Conservation (phyloP, 1,140 invertebrate species). For the Drosophila malerkotliana region DNA sequence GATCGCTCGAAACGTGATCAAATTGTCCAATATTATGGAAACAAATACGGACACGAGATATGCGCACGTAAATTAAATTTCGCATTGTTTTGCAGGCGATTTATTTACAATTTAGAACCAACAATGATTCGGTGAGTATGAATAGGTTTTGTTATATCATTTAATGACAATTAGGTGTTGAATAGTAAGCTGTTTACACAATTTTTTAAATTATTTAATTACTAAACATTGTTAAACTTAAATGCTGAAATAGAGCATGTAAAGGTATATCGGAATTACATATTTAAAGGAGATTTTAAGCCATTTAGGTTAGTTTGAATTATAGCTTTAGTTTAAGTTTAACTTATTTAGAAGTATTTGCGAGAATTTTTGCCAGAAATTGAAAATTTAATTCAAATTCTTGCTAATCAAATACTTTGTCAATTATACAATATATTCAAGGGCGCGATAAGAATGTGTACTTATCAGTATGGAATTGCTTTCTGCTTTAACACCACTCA, state of each 20-base stretch:
- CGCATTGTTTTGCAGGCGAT: slow-evolving; percentile 20
- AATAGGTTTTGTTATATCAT: slow-evolving; percentile 1
- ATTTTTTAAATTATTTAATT: neutral
- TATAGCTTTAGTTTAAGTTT: no score
- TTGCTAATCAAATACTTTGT: neutral
- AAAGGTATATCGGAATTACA: neutral
- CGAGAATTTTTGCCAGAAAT: neutral
- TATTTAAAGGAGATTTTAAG: no score
- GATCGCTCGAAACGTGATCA: slow-evolving; percentile 60
- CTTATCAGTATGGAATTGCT: slow-evolving; percentile 9
- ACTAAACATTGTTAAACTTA: neutral
- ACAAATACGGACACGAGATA: slow-evolving; percentile 35
- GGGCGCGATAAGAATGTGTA: slow-evolving; percentile 1
- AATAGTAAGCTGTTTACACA: neutral
- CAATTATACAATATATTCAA: slow-evolving; percentile 1
- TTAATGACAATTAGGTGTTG: neutral
- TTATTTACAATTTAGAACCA: slow-evolving; percentile 32
- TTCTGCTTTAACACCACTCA: neutral
- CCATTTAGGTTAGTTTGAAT: no score
- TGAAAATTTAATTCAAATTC: neutral
- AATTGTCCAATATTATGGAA: slow-evolving; percentile 24
- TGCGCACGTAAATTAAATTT: slow-evolving; percentile 37
- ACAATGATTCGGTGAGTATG: slow-evolving; percentile 7
- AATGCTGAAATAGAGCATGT: neutral
- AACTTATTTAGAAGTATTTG: neutral